Evolutionary conservation across 2,797 vertebrate genomes (phyloP).

Genomic region (Rhinatrema bivittatum): DNA sequence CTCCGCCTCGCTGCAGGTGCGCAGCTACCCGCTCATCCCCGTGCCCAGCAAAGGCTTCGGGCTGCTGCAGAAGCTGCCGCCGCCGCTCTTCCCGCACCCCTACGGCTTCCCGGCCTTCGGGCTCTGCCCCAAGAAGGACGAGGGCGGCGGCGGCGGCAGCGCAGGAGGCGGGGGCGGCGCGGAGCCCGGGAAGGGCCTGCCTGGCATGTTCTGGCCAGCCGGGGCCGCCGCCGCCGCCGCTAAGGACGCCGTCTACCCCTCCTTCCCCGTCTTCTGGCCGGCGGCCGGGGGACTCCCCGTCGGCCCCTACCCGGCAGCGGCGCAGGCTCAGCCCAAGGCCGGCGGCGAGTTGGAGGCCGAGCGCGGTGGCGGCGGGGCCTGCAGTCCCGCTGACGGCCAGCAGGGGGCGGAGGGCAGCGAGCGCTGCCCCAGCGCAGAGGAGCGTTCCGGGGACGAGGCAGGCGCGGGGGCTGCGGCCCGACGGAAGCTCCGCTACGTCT

Average conservation of each 20-base stretch:
- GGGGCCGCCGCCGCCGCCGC: constrained; percentile 55
- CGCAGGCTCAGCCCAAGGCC: constrained; percentile 67
- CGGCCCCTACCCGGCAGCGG: constrained; percentile 65
- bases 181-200: constrained; percentile 50
- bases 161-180: constrained; percentile 30
- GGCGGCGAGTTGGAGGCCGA: constrained; percentile 19
- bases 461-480: constrained; percentile 35
- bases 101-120: constrained; percentile 87
- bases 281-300: constrained; percentile 78
- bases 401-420: constrained; percentile 45
- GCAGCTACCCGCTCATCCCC: constrained; percentile 87
- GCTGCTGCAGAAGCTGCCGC: constrained; percentile 85
- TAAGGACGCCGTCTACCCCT: constrained; percentile 76
- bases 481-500: constrained; percentile 81
- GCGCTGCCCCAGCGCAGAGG: constrained; percentile 30
- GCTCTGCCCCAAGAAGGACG: constrained; percentile 85
- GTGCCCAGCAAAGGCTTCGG: constrained; percentile 91
- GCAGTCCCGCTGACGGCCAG: constrained; percentile 28
- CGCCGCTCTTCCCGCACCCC: constrained; percentile 86
- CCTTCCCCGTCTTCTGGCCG: constrained; percentile 91
- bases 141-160: constrained; percentile 28
- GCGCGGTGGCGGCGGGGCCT: constrained; percentile 28
- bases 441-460: constrained; percentile 48
- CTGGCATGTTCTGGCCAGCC: constrained; percentile 74
- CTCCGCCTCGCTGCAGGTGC: constrained; percentile 42